Evolutionary conservation across 2,797 vertebrate genomes (phyloP).

Genomic region (Miichthys miiuy): DNA sequence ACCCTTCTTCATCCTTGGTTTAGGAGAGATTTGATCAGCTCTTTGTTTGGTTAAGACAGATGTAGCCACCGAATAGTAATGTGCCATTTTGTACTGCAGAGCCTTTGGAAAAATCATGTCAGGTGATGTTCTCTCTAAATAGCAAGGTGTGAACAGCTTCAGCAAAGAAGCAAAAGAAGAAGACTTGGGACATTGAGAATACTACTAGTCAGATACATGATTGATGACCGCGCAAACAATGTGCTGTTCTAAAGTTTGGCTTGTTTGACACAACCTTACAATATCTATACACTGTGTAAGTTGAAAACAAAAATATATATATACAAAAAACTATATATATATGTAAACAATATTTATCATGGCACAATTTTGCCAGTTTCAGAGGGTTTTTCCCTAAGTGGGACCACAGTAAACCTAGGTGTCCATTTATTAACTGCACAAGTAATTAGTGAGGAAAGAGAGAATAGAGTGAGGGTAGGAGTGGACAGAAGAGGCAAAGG

Average conservation of each 20-base stretch:
- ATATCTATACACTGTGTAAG: not conserved
- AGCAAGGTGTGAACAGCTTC: not conserved
- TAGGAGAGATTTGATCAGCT: constrained; percentile 59
- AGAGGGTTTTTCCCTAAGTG: not conserved
- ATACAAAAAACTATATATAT: no score
- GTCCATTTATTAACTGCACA: constrained; percentile 17
- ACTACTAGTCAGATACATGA: not conserved
- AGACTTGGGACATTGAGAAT: not conserved
- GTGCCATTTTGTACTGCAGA: constrained; percentile 2
- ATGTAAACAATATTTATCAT: not conserved
- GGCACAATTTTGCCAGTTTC: not conserved
- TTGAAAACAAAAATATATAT: not conserved
- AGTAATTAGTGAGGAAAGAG: constrained; percentile 15
- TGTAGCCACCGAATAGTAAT: constrained; percentile 44
- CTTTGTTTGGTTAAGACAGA: constrained; percentile 35
- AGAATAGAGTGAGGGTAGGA: not conserved
- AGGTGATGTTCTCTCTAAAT: not conserved
- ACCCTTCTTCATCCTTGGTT: constrained; percentile 62
- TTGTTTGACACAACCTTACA: constrained; percentile 14
- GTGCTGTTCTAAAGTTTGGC: not conserved
- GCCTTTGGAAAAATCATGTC: constrained; percentile 5
- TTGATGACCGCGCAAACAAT: not conserved
- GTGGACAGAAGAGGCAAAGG: constrained; percentile 2
- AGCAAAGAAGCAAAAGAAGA: not conserved
- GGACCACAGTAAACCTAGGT: constrained; percentile 2